Conservation (phyloP, 2,113 vertebrate genomes). For the Nibea albiflora region DNA sequence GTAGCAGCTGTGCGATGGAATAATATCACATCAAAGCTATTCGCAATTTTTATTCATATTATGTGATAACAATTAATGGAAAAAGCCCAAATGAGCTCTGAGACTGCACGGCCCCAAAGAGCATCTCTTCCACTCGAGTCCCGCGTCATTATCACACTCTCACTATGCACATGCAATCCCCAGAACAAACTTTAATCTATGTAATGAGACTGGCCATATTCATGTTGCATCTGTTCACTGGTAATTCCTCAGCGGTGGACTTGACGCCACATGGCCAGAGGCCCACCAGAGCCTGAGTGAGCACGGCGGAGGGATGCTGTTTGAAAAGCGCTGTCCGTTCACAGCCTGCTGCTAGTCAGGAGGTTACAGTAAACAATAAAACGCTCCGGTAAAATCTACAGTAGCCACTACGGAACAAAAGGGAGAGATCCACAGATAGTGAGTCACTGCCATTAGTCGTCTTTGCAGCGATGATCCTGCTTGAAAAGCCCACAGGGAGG, state of each 20-base stretch:
- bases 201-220: conserved; percentile 67
- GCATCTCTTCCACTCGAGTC: conserved; percentile 48
- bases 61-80: conserved; percentile 66
- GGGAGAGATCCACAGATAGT: conserved; percentile 32
- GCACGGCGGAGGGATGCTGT: conserved; percentile 26
- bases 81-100: conserved; percentile 59
- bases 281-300: conserved; percentile 39
- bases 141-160: conserved; percentile 52
- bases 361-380: conserved; percentile 59
- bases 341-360: conserved; percentile 33
- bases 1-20: conserved; percentile 60
- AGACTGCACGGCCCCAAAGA: conserved; percentile 41
- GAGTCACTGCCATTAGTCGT: conserved; percentile 39
- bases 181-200: conserved; percentile 66
- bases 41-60: conserved; percentile 61
- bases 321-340: conserved; percentile 42
- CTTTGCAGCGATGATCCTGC: conserved; percentile 25
- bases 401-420: conserved; percentile 23
- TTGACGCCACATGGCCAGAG: conserved; percentile 50
- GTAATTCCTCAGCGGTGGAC: conserved; percentile 64
- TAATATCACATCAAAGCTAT: conserved; percentile 57
- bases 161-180: conserved; percentile 52
- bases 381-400: conserved; percentile 43
- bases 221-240: conserved; percentile 71
- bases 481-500: conserved; percentile 36